Evolutionary conservation across 2,888 invertebrate genomes (phyloP).

Genomic region (Girardia tigrina): DNA sequence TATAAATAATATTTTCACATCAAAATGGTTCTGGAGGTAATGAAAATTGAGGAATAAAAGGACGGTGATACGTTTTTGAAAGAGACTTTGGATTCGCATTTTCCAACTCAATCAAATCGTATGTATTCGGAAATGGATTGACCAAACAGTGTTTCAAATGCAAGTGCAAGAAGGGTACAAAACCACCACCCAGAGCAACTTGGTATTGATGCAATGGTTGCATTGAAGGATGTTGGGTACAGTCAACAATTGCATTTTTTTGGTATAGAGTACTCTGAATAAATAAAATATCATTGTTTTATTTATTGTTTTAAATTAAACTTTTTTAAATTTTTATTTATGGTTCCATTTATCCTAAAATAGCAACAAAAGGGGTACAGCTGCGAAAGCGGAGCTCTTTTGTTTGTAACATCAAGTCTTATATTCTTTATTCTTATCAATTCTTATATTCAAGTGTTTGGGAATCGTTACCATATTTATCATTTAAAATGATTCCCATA

Average conservation of each 20-base stretch:
- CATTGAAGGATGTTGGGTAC: conserved; percentile 41
- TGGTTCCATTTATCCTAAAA: too few species aligned
- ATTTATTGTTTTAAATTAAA: too few species aligned
- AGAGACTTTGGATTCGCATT: conserved; percentile 44
- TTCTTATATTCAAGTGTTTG: too few species aligned
- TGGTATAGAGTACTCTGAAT: background rate
- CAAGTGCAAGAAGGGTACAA: conserved; percentile 45
- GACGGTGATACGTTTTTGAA: conserved; percentile 46
- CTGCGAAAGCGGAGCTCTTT: too few species aligned
- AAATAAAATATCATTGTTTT: too few species aligned
- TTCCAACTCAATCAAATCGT: conserved; percentile 41
- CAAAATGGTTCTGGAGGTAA: conserved; percentile 34
- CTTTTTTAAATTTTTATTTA: too few species aligned
- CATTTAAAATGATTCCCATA: too few species aligned
- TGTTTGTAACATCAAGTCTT: too few species aligned
- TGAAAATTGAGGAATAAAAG: conserved; percentile 45
- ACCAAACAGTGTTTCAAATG: conserved; percentile 46
- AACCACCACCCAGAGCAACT: conserved; percentile 40
- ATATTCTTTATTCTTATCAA: too few species aligned
- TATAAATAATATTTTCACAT: background rate
- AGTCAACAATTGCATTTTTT: conserved; percentile 38
- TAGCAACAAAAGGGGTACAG: too few species aligned
- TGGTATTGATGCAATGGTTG: conserved; percentile 39
- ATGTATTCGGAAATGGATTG: conserved; percentile 45
- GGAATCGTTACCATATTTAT: too few species aligned